Evolutionary conservation across 2,113 vertebrate species (phyloP), one percentile per base, ranked within the genome.

Genomic region (Lepidothrix coronata): DNA sequence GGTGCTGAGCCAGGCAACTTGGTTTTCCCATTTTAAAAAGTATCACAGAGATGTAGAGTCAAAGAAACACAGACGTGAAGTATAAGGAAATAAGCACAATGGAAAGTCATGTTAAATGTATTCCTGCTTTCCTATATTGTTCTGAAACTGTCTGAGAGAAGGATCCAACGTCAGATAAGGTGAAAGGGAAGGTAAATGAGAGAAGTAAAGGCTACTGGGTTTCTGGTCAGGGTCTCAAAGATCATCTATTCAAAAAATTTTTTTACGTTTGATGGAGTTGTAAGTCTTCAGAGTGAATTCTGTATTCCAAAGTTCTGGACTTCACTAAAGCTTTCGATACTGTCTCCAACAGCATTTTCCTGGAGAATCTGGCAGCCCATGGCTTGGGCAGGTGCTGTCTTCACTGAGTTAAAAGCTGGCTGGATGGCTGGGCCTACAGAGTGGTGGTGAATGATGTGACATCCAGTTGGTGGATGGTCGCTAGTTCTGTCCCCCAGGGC

Each of bases 391-490:
- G 8, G 10, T 48, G n/a, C 19, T 46, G 23, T n/a, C 28, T 71
- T 62, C 23, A 4, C 39, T 87, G 57, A 19, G 10, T 39, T 39
- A 41, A 55, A 35, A 55, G 14, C n/a, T 48, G n/a, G 19, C 12
- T 62, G 57, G 15, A 48, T 13, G 23, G 23, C 23, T 0, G 1
- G 24, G 10, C 48, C 23, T 28, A 9, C 48, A 62, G 17, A 35
- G 48, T 39, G 12, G 3, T 71, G 28, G 48, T 57, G 48, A 62
- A 54, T 54, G n/a, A 23, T 48, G 22, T 48, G 70, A 65, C 28
- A 52, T 44, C 9, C 72, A 59, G 31, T 0, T 2, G 63, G 27
- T 1, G 0, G 18, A 12, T 0, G 1, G 33, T 68, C 39, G n/a
- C 22, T 39, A 28, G 14, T n/a, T 19, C 14, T 15, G 73, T 39